phyloP scores from a whole-genome alignment of 2,113 vertebrate species.

The Mola mola region DNA sequence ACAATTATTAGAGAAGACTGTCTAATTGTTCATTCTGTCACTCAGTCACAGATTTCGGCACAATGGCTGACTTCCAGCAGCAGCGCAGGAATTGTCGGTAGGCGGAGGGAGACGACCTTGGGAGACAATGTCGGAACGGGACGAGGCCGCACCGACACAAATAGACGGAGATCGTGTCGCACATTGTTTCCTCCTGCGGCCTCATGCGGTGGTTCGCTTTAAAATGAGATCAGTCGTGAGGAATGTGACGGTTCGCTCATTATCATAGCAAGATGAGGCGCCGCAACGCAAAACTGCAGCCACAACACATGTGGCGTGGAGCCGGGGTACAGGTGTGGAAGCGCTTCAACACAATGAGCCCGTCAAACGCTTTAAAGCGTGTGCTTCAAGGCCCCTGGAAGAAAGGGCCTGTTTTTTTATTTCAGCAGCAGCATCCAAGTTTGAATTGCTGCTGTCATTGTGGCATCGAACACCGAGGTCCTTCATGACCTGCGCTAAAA shows the following conservation, averaged over 20 bases:
- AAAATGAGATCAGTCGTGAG: slow-evolving; percentile 47
- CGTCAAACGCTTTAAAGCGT: slow-evolving; percentile 26
- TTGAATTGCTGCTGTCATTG: slow-evolving; percentile 1
- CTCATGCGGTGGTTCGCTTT: slow-evolving; percentile 29
- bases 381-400: slow-evolving; percentile 21
- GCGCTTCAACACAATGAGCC: slow-evolving; percentile 13
- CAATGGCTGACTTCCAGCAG: slow-evolving; percentile 36
- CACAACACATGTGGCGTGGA: background rate
- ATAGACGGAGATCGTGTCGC: slow-evolving; percentile 28
- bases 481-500: no score
- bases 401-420: slow-evolving; percentile 9
- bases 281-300: slow-evolving; percentile 11
- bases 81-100: slow-evolving; percentile 40
- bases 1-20: no score
- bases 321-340: slow-evolving; percentile 6
- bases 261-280: slow-evolving; percentile 39
- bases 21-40: slow-evolving; percentile 20
- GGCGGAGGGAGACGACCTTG: slow-evolving; percentile 51
- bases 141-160: slow-evolving; percentile 26
- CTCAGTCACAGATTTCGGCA: slow-evolving; percentile 5
- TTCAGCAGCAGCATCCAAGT: background rate
- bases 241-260: slow-evolving; percentile 49
- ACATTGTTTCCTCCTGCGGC: slow-evolving; percentile 30
- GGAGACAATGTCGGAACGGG: slow-evolving; percentile 31
- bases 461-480: background rate